phyloP scores from a whole-genome alignment of 2,113 vertebrate species.

The Turnix velox region DNA sequence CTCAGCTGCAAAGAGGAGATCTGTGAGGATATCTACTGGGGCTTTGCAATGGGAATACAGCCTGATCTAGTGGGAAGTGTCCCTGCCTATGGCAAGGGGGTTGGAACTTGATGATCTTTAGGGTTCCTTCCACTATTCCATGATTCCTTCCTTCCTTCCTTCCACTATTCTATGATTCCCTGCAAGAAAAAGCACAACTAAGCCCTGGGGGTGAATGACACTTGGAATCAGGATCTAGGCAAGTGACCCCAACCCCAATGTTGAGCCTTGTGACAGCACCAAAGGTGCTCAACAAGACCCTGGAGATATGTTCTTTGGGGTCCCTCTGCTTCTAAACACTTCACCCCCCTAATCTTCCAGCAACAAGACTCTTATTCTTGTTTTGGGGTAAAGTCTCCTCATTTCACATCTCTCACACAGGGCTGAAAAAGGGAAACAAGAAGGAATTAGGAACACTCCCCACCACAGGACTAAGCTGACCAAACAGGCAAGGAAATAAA shows the following conservation, averaged over 20 bases:
- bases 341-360: not conserved
- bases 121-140: too few species aligned
- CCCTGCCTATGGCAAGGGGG: too few species aligned
- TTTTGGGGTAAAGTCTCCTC: not conserved
- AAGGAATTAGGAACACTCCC: not conserved
- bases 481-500: not conserved
- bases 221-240: not conserved
- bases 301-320: not conserved
- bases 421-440: not conserved
- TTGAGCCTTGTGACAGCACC: not conserved
- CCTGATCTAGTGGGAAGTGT: too few species aligned
- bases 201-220: rapidly evolving
- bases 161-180: too few species aligned
- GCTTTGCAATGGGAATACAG: not conserved
- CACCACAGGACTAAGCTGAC: not conserved
- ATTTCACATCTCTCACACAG: not conserved
- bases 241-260: not conserved
- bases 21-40: not conserved
- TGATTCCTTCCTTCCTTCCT: too few species aligned
- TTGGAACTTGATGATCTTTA: too few species aligned
- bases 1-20: not conserved
- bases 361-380: not conserved
- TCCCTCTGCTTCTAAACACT: not conserved
- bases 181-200: not conserved
- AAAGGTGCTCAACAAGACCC: rapidly evolving